Base-by-base conservation (phyloP, 2,797 vertebrate genomes). In the Euthynnus affinis region DNA sequence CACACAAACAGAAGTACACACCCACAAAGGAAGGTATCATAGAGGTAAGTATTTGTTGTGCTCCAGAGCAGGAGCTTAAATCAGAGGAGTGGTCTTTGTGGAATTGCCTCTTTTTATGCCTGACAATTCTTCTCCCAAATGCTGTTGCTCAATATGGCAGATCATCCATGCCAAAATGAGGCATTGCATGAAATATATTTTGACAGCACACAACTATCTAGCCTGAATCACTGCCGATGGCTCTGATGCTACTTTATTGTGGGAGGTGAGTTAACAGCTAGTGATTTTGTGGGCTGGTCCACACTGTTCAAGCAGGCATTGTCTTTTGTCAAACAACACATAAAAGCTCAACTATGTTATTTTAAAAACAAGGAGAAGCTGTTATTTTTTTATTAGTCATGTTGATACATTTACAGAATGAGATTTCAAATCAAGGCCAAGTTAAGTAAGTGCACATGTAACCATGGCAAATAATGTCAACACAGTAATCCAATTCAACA, bases 241-340 rank as follows among this genome's bases (percentile, higher is more conserved):
- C 76, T 68, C 68, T 69, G 68, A 85, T 88, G 58, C 76, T 48
- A 46, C 44, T 71, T 67, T 15, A 49, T 56, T 71, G 78, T 85
- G 65, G 84, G 84, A 87, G 76, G 85, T 88, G 82, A 83, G 71
- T 78, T 83, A 48, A 56, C 81, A 75, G 73, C 52, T 78, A 73
- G 56, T 58, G 75, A 56, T 72, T 84, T 57, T 85, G 87, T 88
- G 69, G 87, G 72, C 58, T 40, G 68, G 23, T 68, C 78, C 53
- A 42, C 78, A 81, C 80, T 84, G 65, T 76, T 72, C 15, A 48
- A 48, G 57, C 42, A 78, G 65, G 22, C 68, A 52, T 74, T 69
- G 20, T 76, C 48, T 57, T 56, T 55, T 13, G 63, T 44, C 22
- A 70, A 64, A 51, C 25, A 17, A 59, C 27, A 57, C 7, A 74